A percentile compares a stretch with the other conserved stretches of the same genome.
Evolutionary conservation across 2,113 vertebrate genomes (phyloP).

Genomic region (Percopsis transmontana): DNA sequence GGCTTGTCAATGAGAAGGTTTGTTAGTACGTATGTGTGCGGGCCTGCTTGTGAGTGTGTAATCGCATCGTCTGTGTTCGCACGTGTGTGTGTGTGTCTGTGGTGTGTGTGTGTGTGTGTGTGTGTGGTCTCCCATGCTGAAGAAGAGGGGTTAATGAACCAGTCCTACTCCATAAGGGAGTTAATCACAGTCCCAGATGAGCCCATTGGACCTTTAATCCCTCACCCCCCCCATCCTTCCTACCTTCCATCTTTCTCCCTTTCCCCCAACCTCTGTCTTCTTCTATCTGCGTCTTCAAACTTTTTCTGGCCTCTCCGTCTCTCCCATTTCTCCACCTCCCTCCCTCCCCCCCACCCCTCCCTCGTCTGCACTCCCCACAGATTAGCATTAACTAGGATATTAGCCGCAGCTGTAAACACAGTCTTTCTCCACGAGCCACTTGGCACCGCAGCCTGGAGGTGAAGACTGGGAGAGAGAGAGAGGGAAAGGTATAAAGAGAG

Average conservation of each 20-base stretch:
- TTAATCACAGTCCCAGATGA: slow-evolving; percentile 44
- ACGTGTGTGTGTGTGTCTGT: slow-evolving; percentile 1
- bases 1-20: slow-evolving; percentile 60
- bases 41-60: neutral
- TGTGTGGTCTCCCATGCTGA: slow-evolving; percentile 17
- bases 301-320: slow-evolving; percentile 20
- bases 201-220: slow-evolving; percentile 33
- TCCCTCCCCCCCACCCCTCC: neutral
- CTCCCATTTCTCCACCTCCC: slow-evolving; percentile 14
- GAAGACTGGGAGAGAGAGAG: slow-evolving; percentile 18
- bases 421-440: slow-evolving; percentile 46
- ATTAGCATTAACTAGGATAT: slow-evolving; percentile 70
- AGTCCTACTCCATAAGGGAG: slow-evolving; percentile 49
- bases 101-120: slow-evolving; percentile 9
- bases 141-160: slow-evolving; percentile 59
- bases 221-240: neutral
- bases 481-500: neutral
- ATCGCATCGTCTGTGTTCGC: neutral
- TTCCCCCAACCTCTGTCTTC: neutral
- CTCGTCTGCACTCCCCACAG: slow-evolving; percentile 45
- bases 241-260: neutral
- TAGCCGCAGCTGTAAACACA: slow-evolving; percentile 62
- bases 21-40: slow-evolving; percentile 47
- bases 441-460: slow-evolving; percentile 24
- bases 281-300: neutral